Percentiles rank a stretch among this genome's conserved stretches.
Evolutionary conservation across 2,113 vertebrate species (phyloP).

Genomic region (Rhinopomastus cyanomelas): DNA sequence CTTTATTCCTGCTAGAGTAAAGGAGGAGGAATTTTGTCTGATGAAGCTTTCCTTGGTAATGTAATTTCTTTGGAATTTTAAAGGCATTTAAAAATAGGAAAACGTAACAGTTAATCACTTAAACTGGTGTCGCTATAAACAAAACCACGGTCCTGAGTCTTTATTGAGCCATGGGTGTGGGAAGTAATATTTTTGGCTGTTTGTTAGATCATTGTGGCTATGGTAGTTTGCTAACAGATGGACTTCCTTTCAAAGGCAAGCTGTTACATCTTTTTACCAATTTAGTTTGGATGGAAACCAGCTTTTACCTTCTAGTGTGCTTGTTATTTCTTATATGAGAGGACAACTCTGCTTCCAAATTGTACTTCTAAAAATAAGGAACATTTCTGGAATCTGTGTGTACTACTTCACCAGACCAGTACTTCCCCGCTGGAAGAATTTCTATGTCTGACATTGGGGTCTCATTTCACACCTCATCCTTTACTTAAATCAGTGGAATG

Average conservation of each 20-base stretch:
- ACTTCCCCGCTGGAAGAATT: background rate
- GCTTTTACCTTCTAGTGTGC: background rate
- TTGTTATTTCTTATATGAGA: constrained; percentile 18
- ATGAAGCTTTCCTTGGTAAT: background rate
- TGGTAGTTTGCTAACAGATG: constrained; percentile 18
- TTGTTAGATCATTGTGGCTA: background rate
- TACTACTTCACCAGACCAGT: background rate
- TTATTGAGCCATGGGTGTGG: background rate
- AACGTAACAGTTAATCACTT: background rate
- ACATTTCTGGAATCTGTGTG: background rate
- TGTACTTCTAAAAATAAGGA: background rate
- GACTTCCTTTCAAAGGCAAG: constrained; percentile 16
- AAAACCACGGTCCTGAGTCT: background rate
- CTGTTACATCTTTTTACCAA: background rate
- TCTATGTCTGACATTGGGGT: background rate
- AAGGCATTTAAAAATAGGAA: background rate
- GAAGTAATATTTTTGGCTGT: constrained; percentile 9
- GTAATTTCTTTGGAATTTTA: background rate
- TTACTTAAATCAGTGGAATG: background rate
- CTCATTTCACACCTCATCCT: background rate
- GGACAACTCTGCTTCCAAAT: background rate
- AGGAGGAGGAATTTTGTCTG: background rate
- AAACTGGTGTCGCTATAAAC: background rate
- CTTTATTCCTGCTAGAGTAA: background rate
- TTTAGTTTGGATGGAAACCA: constrained; percentile 8